Evolutionary conservation across 1,140 invertebrate genomes (phyloP).

Genomic region (Macrotrachela quadricornifera): DNA sequence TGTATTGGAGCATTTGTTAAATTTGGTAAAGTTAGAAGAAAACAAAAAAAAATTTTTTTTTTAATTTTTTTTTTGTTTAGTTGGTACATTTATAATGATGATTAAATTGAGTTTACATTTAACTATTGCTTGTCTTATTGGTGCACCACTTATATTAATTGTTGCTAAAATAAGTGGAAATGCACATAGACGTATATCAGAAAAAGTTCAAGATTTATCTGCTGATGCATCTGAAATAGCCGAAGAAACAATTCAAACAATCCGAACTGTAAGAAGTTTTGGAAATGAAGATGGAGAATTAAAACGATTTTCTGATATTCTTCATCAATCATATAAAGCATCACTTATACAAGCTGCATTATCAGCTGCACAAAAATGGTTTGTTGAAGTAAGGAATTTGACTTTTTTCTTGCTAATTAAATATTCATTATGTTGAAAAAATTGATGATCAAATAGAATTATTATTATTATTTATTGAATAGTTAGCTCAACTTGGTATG

Average conservation of each 20-base stretch:
- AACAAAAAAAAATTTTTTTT: too few species aligned
- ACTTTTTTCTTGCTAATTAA: too few species aligned
- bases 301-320: constrained; percentile 13
- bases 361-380: too few species aligned
- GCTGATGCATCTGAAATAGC: constrained; percentile 29
- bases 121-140: constrained; percentile 26
- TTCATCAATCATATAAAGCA: constrained; percentile 4
- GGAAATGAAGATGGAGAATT: constrained; percentile 24
- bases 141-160: constrained; percentile 25
- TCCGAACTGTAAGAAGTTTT: constrained; percentile 24
- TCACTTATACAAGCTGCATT: constrained; percentile 8
- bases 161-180: constrained; percentile 29
- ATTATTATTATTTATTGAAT: too few species aligned
- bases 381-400: too few species aligned
- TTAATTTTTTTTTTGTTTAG: not conserved
- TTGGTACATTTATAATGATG: constrained; percentile 28
- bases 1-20: constrained; percentile 16
- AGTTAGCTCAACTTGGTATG: constrained; percentile 1
- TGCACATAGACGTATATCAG: constrained; percentile 25
- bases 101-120: constrained; percentile 29
- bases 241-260: constrained; percentile 24
- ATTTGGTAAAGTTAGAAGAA: constrained; percentile 15
- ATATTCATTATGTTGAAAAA: too few species aligned
- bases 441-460: too few species aligned
- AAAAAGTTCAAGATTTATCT: constrained; percentile 25